A percentile compares a stretch with the other conserved stretches of the same genome.
These are phyloP conservation scores for Myripristis jacobus DNA, from an alignment of 2,797 vertebrate species.

Conservation along the genomic window DNA sequence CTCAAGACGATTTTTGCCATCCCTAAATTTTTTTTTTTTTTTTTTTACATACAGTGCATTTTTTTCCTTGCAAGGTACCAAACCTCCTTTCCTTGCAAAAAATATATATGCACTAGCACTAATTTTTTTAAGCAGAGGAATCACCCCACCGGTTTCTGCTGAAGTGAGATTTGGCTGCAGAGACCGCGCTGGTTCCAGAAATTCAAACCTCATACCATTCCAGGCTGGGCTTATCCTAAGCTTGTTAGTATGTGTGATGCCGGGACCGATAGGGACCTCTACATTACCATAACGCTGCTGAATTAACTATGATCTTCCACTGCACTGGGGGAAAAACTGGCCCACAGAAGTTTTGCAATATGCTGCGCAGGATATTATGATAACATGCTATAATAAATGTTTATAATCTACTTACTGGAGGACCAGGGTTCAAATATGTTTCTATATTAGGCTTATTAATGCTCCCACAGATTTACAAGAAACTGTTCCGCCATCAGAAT, in stretches of 20 bases:
- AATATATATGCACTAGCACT: conserved; percentile 85
- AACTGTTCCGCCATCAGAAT: conserved; percentile 59
- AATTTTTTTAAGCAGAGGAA: conserved; percentile 85
- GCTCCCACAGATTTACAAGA: conserved; percentile 84
- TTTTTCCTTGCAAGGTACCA: conserved; percentile 73
- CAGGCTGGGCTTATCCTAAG: conserved; percentile 99
- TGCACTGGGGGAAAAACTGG: conserved; percentile 91
- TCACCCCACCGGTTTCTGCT: conserved; percentile 90
- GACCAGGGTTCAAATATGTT: conserved; percentile 95
- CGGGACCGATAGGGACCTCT: conserved; percentile 90
- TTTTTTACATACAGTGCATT: conserved; percentile 80
- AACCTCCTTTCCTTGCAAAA: conserved; percentile 86
- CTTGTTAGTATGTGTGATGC: conserved; percentile 99
- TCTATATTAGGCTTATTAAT: conserved; percentile 90
- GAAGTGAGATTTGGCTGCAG: conserved; percentile 97
- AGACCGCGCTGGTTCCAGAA: conserved; percentile 96
- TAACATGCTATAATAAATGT: conserved; percentile 99
- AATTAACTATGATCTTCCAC: conserved; percentile 99
- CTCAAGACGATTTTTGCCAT: conserved; percentile 76
- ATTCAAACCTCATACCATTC: conserved; percentile 99
- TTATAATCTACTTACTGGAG: conserved; percentile 98
- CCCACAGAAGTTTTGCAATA: conserved; percentile 97
- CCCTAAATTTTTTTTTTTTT: conserved; percentile 65
- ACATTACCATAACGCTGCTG: conserved; percentile 99
- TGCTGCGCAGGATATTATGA: conserved; percentile 99